These are phyloP conservation scores for Protobothrops flavoviridis DNA, from an alignment of 2,113 vertebrate genomes.

Conservation along the genomic window DNA sequence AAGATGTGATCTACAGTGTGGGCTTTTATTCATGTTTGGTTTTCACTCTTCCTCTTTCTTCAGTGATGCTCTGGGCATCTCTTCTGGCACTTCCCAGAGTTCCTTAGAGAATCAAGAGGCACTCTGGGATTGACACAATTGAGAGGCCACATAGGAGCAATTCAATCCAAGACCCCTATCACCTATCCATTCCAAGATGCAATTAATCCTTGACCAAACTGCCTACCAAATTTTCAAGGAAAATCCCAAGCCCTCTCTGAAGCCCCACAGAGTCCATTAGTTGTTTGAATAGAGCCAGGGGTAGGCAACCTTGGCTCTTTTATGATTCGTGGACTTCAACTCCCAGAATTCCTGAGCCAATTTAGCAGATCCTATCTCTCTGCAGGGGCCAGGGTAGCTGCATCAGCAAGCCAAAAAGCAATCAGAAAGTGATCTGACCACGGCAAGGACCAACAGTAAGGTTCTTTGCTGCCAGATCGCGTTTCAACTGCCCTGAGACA, in stretches of 20 bases:
- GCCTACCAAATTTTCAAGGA: not conserved
- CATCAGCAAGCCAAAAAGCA: not conserved
- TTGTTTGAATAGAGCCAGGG: not conserved
- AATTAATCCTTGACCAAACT: not conserved
- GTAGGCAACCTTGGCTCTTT: too few species aligned
- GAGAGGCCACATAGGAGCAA: not conserved
- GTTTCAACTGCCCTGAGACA: not conserved
- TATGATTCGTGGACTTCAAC: too few species aligned
- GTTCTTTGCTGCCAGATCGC: not conserved
- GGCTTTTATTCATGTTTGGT: not conserved
- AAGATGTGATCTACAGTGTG: not conserved
- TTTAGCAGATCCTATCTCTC: not conserved
- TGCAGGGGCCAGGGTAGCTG: not conserved
- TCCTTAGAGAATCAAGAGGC: not conserved
- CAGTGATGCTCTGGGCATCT: not conserved
- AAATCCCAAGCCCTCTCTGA: not conserved
- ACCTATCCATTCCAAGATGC: not conserved
- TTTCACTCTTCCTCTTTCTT: not conserved
- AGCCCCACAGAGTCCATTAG: not conserved
- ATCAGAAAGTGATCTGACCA: not conserved
- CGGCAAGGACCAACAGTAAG: not conserved
- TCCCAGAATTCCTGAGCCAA: not conserved
- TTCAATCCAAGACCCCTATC: not conserved
- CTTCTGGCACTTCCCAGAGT: not conserved
- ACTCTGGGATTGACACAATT: not conserved